These are phyloP conservation scores for Drosophila pandora DNA, from an alignment of 1,140 invertebrate species.

Conservation along the genomic window DNA sequence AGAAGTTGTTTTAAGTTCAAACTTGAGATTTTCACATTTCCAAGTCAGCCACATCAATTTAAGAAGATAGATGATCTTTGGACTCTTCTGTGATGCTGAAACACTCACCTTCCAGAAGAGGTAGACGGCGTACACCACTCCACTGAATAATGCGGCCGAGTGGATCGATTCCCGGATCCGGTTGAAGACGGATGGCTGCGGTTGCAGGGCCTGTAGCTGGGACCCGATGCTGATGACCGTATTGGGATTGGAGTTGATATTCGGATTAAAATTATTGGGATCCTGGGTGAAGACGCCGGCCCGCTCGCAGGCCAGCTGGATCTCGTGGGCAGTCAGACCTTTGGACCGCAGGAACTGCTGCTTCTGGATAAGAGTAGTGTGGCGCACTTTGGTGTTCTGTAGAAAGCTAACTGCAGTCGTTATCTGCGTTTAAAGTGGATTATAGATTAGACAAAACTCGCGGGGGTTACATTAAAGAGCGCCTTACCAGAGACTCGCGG, in stretches of 20 bases:
- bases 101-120: slow-evolving; percentile 89
- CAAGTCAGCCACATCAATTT: too few relatives aligned
- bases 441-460: slow-evolving; percentile 58
- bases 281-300: slow-evolving; percentile 84
- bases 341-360: slow-evolving; percentile 92
- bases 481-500: slow-evolving; percentile 73
- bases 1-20: not conserved
- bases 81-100: not conserved
- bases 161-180: slow-evolving; percentile 88
- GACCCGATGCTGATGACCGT: slow-evolving; percentile 80
- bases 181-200: slow-evolving; percentile 81
- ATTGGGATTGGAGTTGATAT: slow-evolving; percentile 44
- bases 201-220: slow-evolving; percentile 71
- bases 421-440: slow-evolving; percentile 85
- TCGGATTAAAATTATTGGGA: slow-evolving; percentile 70
- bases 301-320: slow-evolving; percentile 88
- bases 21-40: not conserved
- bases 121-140: slow-evolving; percentile 88
- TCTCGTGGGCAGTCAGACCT: slow-evolving; percentile 92
- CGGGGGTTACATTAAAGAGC: slow-evolving; percentile 8
- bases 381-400: slow-evolving; percentile 91
- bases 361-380: slow-evolving; percentile 90
- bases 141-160: slow-evolving; percentile 88
- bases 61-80: not conserved
- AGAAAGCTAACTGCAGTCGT: slow-evolving; percentile 94